Percentiles rank a stretch among this genome's conserved stretches.
These are phyloP conservation scores for Scytalopus superciliaris DNA, from an alignment of 2,113 vertebrate genomes.

Conservation along the genomic window DNA sequence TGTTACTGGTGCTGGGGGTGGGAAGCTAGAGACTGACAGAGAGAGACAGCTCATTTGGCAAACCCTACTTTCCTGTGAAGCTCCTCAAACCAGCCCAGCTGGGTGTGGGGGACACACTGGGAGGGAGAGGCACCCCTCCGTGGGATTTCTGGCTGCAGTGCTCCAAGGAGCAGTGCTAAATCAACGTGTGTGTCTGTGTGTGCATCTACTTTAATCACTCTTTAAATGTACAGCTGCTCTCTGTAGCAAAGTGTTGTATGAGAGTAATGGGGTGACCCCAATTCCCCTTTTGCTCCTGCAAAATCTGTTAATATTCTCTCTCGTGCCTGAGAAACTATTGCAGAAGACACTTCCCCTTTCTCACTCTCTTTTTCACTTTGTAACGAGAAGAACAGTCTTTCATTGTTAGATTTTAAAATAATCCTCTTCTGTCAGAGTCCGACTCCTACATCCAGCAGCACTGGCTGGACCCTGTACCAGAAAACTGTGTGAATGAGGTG, in stretches of 20 bases:
- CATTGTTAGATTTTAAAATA: slow-evolving; percentile 5
- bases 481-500: background rate
- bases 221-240: background rate
- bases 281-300: background rate
- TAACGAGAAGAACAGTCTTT: background rate
- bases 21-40: background rate
- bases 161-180: background rate
- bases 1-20: background rate
- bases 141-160: background rate
- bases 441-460: background rate
- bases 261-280: background rate
- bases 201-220: background rate
- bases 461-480: background rate
- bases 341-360: background rate
- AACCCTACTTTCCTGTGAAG: background rate
- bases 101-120: too few species aligned
- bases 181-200: background rate
- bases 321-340: background rate
- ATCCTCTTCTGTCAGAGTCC: background rate
- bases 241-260: background rate
- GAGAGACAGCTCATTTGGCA: background rate
- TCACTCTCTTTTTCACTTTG: background rate
- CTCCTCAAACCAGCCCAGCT: background rate
- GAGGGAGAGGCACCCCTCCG: background rate
- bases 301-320: background rate